Percentiles rank a stretch among this genome's conserved stretches.
phyloP scores from a whole-genome alignment of 2,888 invertebrate genomes.

The Chouioia cunea region DNA sequence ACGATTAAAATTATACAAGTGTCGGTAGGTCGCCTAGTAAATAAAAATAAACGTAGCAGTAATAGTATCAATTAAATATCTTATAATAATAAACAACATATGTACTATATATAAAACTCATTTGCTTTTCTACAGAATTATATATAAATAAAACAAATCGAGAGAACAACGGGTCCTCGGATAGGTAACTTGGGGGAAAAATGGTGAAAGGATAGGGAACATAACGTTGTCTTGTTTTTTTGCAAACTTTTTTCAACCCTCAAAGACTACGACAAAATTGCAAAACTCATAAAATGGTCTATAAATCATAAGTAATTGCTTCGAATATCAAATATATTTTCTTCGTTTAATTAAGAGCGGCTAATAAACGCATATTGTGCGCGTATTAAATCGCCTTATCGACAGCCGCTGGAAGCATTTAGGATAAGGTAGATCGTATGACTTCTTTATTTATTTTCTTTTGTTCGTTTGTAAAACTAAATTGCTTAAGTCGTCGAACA shows the following conservation, averaged over 20 bases:
- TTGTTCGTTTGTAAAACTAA: conserved; percentile 31
- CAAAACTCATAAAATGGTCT: conserved; percentile 50
- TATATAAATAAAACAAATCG: conserved; percentile 43
- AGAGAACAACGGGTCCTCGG: conserved; percentile 26
- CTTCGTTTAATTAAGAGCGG: conserved; percentile 46
- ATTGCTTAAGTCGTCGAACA: conserved; percentile 41
- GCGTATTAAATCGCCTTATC: conserved; percentile 34
- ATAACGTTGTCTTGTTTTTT: conserved; percentile 27
- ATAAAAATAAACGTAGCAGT: conserved; percentile 44
- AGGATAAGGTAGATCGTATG: conserved; percentile 52
- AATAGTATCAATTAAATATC: conserved; percentile 44
- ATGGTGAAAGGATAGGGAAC: conserved; percentile 25
- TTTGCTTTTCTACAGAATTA: conserved; percentile 48
- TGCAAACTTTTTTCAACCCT: conserved; percentile 53
- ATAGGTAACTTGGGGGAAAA: conserved; percentile 14
- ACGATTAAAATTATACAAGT: conserved; percentile 44
- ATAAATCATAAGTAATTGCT: conserved; percentile 44
- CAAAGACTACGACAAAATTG: conserved; percentile 49
- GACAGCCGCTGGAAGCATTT: conserved; percentile 55
- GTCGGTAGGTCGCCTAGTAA: conserved; percentile 43
- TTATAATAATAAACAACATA: conserved; percentile 46
- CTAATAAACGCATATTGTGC: conserved; percentile 27
- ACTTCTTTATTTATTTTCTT: conserved; percentile 40
- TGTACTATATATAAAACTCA: conserved; percentile 55
- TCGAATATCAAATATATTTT: conserved; percentile 43